Evolutionary conservation across 2,797 vertebrate species (phyloP), one percentile per base, ranked within the genome.

Genomic region (Rhinophrynus dorsalis): DNA sequence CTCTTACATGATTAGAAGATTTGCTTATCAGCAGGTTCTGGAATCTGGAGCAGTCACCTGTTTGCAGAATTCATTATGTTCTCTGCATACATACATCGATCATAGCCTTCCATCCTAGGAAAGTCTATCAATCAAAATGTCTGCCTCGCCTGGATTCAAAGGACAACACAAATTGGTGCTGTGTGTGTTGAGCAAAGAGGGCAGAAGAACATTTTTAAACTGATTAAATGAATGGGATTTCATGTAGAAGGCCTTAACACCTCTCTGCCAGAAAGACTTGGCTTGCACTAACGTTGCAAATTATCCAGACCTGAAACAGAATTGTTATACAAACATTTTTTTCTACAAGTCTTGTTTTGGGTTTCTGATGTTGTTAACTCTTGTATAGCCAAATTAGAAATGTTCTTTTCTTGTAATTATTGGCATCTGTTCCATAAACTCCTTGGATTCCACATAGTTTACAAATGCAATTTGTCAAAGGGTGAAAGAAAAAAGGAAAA

Each of bases 1-100:
- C 75, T 74, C 68, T 65, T 70, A 77, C 74, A 82, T 80, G 60
- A 74, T 76, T 74, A 79, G 77, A 82, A 84, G 21, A 18, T 74
- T 79, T 81, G 76, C 79, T 76, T 59, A 64, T 60, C 55, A 29
- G 38, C 66, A 18, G 72, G 67, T 68, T 75, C 32, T 56, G 76
- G 76, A 60, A 77, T 12, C 56, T 38, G 67, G 73, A 78, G 29
- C 6, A 2, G 59, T 78, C 47, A 75, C 69, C 71, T 77, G 74
- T 67, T 77, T 74, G 44, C 66, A 78, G 58, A 56, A 75, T 80
- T 77, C 56, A 55, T 70, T 74, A 74, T 67, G 63, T 30, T 30
- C 23, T 48, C 48, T 26, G 5, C 48, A 81, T 71, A 50, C 57
- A 66, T 73, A 67, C 45, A 67, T 55, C 63, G 68, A 61, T 66